phyloP scores from a whole-genome alignment of 1,140 invertebrate species.

The Sinella curviseta region DNA sequence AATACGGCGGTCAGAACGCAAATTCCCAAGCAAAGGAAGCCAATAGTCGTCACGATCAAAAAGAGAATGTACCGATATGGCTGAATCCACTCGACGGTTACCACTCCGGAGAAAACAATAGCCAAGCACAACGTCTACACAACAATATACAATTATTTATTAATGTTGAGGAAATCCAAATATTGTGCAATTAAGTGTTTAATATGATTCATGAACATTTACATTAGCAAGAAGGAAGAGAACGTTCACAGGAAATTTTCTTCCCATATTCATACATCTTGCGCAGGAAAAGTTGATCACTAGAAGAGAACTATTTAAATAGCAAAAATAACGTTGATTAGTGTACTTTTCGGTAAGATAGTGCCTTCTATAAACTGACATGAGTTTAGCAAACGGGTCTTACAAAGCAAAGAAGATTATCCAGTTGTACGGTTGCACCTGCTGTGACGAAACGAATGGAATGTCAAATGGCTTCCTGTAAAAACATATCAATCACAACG shows the following conservation, averaged over 20 bases:
- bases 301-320: slow-evolving; percentile 5
- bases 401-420: slow-evolving; percentile 37
- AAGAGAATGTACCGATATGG: slow-evolving; percentile 31
- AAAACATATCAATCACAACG: too few relatives aligned
- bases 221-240: slow-evolving; percentile 27
- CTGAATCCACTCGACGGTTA: slow-evolving; percentile 12
- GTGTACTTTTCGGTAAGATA: too few relatives aligned
- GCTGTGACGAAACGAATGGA: neutral
- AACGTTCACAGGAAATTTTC: slow-evolving; percentile 11
- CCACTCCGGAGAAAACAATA: slow-evolving; percentile 12
- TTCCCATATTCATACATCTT: slow-evolving; percentile 27
- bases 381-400: neutral
- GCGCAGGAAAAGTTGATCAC: slow-evolving; percentile 22
- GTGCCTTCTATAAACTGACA: neutral
- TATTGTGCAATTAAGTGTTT: neutral
- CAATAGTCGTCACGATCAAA: slow-evolving; percentile 25
- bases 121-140: slow-evolving; percentile 22
- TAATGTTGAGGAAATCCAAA: neutral
- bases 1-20: slow-evolving; percentile 32
- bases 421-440: slow-evolving; percentile 31
- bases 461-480: slow-evolving; percentile 22
- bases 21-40: slow-evolving; percentile 35
- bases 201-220: neutral
- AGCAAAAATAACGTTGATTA: neutral
- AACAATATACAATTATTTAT: neutral